Base-by-base conservation (phyloP, 2,797 vertebrate genomes). In the Poeciliopsis presidionis region DNA sequence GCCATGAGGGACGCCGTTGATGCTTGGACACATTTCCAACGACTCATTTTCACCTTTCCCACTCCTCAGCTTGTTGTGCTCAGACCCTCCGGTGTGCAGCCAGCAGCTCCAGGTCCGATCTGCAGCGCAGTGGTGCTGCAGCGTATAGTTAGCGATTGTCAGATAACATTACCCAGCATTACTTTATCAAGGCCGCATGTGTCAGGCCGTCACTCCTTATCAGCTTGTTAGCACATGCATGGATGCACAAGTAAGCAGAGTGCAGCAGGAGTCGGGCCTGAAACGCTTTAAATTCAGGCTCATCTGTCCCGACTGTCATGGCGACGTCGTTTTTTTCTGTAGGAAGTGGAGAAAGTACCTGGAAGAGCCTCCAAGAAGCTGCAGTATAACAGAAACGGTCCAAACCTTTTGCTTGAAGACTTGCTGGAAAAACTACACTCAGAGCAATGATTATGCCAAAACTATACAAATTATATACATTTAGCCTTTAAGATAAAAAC, bases 171-270 rank as follows among this genome's bases (percentile, higher is more conserved):
- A 87, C 53, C 89, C 70, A 82, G 59, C 81, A 59, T 87, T 85
- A 91, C 90, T 91, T 93, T 86, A 93, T 92, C 89, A 86, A 85
- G 89, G 92, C 87, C 82, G 49, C 59, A 45, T 67, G 77, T 91
- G 84, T 86, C 84, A 82, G 83, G 25, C 81, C 89, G 88, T 92
- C 89, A 57, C 80, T 90, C 77, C 79, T 88, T 90, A 91, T 92
- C 86, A 77, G 76, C 18, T 46, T 76, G 73, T 82, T 78, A n/a
- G 72, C 74, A n/a, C 82, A 75, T 43, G 88, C 78, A 81, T 61
- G 90, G 85, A 78, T 82, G 82, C 79, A 72, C 79, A 75, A 86
- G 79, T n/a, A 90, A 86, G 81, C 86, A 79, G 55, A 72, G 75
- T 49, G 80, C 73, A n/a, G 72, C 49, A 46, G 18, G 82, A 81